phyloP scores from a whole-genome alignment of 2,797 vertebrate genomes.

The Gastrophryne carolinensis region DNA sequence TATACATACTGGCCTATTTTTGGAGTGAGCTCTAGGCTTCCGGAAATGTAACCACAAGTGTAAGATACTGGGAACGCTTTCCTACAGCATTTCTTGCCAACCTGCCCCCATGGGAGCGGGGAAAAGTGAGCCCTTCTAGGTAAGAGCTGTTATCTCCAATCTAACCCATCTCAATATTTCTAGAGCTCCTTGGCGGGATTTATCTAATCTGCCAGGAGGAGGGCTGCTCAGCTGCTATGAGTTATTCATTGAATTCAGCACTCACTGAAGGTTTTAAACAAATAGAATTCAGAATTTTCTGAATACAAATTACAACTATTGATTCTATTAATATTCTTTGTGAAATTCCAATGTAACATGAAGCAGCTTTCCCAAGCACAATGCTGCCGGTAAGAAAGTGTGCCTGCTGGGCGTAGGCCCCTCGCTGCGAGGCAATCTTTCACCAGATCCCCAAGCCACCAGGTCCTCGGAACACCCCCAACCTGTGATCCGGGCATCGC shows the following conservation, averaged over 20 bases:
- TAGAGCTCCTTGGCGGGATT: neutral
- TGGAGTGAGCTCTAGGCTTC: no score
- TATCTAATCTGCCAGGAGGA: neutral
- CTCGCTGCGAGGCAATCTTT: constrained; percentile 34
- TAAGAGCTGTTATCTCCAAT: neutral
- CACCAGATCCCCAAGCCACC: constrained; percentile 13
- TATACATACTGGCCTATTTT: no score
- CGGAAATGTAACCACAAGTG: no score
- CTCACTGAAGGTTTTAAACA: constrained; percentile 4
- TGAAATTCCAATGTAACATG: constrained; percentile 20
- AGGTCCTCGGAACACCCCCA: constrained; percentile 8
- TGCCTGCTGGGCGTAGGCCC: neutral
- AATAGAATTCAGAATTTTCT: constrained; percentile 11
- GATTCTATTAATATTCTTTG: constrained; percentile 43
- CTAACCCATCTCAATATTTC: no score
- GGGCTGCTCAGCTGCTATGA: neutral
- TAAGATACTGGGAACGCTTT: no score
- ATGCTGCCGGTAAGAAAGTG: constrained; percentile 22
- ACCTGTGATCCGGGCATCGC: constrained; percentile 11
- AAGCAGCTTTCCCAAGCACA: constrained; percentile 4
- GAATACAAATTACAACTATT: constrained; percentile 27
- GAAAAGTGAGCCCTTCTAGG: neutral
- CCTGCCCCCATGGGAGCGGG: neutral
- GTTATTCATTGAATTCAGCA: neutral
- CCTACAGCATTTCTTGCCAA: no score